A percentile compares a stretch with the other conserved stretches of the same genome.
phyloP scores from a whole-genome alignment of 2,113 vertebrate genomes.

The Narcine bancroftii region DNA sequence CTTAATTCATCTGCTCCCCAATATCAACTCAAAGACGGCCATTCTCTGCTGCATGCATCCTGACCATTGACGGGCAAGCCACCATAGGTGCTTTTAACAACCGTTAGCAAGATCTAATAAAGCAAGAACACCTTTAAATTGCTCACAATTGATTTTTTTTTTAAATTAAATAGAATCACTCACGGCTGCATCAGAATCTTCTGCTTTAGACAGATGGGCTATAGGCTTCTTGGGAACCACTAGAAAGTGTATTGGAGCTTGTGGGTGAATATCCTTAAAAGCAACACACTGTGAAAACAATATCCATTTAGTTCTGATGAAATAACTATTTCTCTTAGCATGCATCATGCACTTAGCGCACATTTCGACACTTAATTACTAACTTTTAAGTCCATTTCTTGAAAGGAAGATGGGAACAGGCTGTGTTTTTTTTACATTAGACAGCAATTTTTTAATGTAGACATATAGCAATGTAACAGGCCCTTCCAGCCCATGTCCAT shows the following conservation, averaged over 20 bases:
- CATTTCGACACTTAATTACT: no score
- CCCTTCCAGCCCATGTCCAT: no score
- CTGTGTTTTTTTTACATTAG: no score
- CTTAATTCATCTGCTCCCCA: not conserved
- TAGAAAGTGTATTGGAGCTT: conserved; percentile 89
- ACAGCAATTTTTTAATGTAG: no score
- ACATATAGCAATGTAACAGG: no score
- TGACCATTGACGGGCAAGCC: no score
- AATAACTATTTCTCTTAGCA: not conserved
- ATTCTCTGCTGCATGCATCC: not conserved
- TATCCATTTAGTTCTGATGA: not conserved
- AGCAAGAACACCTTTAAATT: no score
- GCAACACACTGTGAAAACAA: conserved; percentile 71
- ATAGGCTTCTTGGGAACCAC: conserved; percentile 88
- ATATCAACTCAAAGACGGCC: not conserved
- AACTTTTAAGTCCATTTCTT: no score
- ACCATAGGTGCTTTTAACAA: no score
- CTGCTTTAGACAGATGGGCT: conserved; percentile 69
- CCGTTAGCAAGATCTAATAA: no score
- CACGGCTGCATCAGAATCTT: conserved; percentile 77
- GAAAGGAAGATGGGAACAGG: no score
- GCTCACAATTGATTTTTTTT: not conserved
- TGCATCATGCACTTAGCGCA: no score
- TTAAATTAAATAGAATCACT: conserved; percentile 49
- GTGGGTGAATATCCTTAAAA: conserved; percentile 81